Percentiles rank a stretch among this genome's conserved stretches.
Conservation (phyloP, 2,888 invertebrate species). For the Neria commutata region DNA sequence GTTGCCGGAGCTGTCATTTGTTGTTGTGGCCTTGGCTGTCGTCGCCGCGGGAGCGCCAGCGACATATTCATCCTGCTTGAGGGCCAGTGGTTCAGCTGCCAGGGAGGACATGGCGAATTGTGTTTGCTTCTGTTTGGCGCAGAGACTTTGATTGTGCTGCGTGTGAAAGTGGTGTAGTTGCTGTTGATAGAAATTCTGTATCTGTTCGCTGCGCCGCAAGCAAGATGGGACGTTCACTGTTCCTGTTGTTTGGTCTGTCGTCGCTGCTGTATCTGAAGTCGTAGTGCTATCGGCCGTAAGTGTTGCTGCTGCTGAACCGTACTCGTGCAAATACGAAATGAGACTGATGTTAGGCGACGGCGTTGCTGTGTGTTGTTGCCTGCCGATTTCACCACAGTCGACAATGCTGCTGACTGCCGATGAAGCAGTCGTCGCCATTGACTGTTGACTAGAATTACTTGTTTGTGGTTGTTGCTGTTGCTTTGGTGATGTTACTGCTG, state of each 20-base stretch:
- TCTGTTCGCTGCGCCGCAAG: slow-evolving; percentile 39
- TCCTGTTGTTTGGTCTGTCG: slow-evolving; percentile 27
- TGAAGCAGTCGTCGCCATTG: too few species aligned
- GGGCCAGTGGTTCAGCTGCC: slow-evolving; percentile 49
- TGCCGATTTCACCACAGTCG: slow-evolving; percentile 21
- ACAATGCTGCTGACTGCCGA: slow-evolving; percentile 27
- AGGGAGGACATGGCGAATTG: slow-evolving; percentile 54
- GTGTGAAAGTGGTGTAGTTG: slow-evolving; percentile 43
- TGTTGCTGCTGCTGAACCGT: slow-evolving; percentile 39
- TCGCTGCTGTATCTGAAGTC: slow-evolving; percentile 42
- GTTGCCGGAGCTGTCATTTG: slow-evolving; percentile 32
- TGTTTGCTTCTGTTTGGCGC: slow-evolving; percentile 50
- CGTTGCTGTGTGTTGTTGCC: slow-evolving; percentile 39
- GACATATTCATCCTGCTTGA: slow-evolving; percentile 29
- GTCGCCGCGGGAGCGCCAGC: slow-evolving; percentile 20
- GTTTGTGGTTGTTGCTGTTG: slow-evolving; percentile 32
- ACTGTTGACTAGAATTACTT: slow-evolving; percentile 40
- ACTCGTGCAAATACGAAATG: slow-evolving; percentile 43
- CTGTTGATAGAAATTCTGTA: slow-evolving; percentile 30
- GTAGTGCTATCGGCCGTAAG: slow-evolving; percentile 22
- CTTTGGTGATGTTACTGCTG: slow-evolving; percentile 6
- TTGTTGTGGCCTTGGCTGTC: slow-evolving; percentile 16
- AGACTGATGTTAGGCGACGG: slow-evolving; percentile 45
- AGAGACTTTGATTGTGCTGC: slow-evolving; percentile 40
- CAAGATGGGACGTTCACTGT: slow-evolving; percentile 25